Base-by-base conservation (phyloP, 1,140 invertebrate species). In the Micrasema minimum region DNA sequence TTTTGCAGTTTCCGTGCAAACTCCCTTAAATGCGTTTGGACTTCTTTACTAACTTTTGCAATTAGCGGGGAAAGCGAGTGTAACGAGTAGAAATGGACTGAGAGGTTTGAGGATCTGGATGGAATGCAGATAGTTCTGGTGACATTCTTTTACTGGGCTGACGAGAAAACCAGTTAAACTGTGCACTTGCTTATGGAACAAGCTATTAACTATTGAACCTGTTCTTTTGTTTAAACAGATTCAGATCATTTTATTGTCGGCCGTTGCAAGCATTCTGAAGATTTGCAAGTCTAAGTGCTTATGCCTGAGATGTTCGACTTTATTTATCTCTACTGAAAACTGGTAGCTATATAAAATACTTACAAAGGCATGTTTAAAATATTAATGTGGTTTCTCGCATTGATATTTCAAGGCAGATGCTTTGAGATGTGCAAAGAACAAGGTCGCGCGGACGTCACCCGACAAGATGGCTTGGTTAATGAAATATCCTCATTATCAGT, bases 161-260 rank as follows among this genome's bases (percentile, higher is more conserved):
- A 20, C 55, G 22, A 20, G 31, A 41, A 59, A 59, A 59, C 55
- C 55, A 43, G 55, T 59, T 59, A 35, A 31, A 59, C 35, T 59
- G 55, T 59, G 55, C 18, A 59, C 55, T 59, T 38, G 55, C 55
- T 41, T 41, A 59, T 41, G 37, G 37, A 18, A 16, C 35, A 41
- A 14, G 35, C 55, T 9, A 59, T 41, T 59, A 23, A 14, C n/a
- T 35, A 41, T 59, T 59, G 55, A 59, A 59, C 55, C 55, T 59
- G 55, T 59, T 59, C 55, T 41, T 59, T 59, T 59, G 55, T 59
- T 59, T 41, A 20, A 41, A 18, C 20, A 38, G 55, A 59, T 59
- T 38, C 26, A 41, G 55, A 38, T 59, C 35, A 59, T 43, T 9
- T 22, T 22, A 46, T 31, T 31, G 26, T 31, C 26, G n/a, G n/a